Evolutionary conservation across 2,113 vertebrate genomes (phyloP).

Genomic region (Sardina pilchardus): DNA sequence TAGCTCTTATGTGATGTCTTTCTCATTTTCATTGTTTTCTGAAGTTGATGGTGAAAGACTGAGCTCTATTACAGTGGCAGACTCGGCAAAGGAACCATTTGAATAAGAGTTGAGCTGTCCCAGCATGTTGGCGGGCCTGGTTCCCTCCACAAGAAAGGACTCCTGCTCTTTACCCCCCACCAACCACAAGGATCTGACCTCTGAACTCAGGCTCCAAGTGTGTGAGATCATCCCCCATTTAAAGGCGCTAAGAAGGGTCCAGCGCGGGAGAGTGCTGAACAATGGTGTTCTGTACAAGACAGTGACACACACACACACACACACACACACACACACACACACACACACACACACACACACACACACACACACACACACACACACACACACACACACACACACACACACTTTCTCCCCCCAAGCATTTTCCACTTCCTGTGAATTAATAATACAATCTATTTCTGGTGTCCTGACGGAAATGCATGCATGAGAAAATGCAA

Average conservation of each 20-base stretch:
- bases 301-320: constrained; percentile 49
- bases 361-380: neutral
- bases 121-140: neutral
- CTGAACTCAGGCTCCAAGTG: neutral
- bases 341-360: neutral
- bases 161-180: neutral
- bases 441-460: constrained; percentile 69
- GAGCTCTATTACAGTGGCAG: neutral
- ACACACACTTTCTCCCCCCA: constrained; percentile 42
- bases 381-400: neutral
- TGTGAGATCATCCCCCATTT: constrained; percentile 61
- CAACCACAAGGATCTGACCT: constrained; percentile 28
- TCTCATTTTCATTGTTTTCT: too few species aligned
- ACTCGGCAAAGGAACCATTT: neutral
- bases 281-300: constrained; percentile 64
- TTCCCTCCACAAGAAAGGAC: neutral
- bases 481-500: constrained; percentile 4
- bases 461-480: constrained; percentile 53
- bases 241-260: constrained; percentile 31
- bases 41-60: too few species aligned
- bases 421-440: constrained; percentile 64
- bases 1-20: neutral
- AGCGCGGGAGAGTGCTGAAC: constrained; percentile 55
- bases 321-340: neutral
- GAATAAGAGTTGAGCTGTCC: neutral